Evolutionary conservation across 2,888 invertebrate genomes (phyloP).

Genomic region (Limnephilus marmoratus): DNA sequence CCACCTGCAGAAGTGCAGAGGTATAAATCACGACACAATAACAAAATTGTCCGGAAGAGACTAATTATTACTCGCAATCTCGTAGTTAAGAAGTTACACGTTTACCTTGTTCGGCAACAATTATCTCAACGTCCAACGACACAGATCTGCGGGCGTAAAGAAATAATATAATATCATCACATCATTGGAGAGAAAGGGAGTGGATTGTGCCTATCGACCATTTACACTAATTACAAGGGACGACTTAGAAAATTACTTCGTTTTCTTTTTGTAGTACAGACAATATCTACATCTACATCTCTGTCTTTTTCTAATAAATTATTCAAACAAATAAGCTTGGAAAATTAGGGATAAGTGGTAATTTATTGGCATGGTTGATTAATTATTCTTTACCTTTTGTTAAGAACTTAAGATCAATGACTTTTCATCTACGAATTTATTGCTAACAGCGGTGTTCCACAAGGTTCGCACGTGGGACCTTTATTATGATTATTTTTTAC

Average conservation of each 20-base stretch:
- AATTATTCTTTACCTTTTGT: no score
- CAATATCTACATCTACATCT: no score
- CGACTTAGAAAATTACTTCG: not conserved
- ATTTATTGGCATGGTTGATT: no score
- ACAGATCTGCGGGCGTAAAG: not conserved
- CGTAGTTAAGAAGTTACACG: not conserved
- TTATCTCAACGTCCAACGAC: not conserved
- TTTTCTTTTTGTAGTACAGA: no score
- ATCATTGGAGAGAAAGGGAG: not conserved
- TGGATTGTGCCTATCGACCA: not conserved
- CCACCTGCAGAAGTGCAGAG: not conserved
- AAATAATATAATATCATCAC: not conserved
- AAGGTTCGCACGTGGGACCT: no score
- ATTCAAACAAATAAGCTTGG: no score
- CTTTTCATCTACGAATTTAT: no score
- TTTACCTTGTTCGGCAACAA: not conserved
- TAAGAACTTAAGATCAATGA: no score
- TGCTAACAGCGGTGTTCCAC: no score
- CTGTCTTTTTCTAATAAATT: no score
- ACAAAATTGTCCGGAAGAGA: not conserved
- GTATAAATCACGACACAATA: not conserved
- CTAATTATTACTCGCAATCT: not conserved
- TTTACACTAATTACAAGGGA: not conserved
- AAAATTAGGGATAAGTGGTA: no score
- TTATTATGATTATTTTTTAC: no score